Conservation (phyloP, 1,140 invertebrate species). For the Drosophila kurseongensis region DNA sequence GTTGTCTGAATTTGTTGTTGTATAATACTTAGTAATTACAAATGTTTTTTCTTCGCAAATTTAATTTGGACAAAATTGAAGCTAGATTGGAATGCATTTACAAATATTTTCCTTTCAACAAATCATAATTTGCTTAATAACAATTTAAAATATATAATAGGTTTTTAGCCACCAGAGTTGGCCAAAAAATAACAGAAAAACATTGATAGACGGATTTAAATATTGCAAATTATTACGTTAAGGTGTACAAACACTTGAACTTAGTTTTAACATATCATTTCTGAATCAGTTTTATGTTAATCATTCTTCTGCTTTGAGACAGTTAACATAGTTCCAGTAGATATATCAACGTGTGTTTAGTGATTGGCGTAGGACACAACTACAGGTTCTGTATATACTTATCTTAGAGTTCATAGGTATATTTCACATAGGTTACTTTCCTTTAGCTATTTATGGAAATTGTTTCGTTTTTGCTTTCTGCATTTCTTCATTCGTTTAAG, state of each 20-base stretch:
- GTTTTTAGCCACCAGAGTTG: constrained; percentile 22
- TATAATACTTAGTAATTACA: constrained; percentile 74
- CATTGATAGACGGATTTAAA: constrained; percentile 70
- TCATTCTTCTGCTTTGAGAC: constrained; percentile 36
- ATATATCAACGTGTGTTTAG: constrained; percentile 53
- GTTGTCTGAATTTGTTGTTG: constrained; percentile 28
- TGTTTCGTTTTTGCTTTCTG: constrained; percentile 45
- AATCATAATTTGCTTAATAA: constrained; percentile 50
- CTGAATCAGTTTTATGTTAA: constrained; percentile 1
- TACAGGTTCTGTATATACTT: constrained; percentile 68
- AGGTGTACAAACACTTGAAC: constrained; percentile 46
- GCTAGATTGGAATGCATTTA: constrained; percentile 77
- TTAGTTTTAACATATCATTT: constrained; percentile 41
- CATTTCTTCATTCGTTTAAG: constrained; percentile 33
- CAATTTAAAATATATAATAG: constrained; percentile 52
- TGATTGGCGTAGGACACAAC: constrained; percentile 79
- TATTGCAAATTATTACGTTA: constrained; percentile 70
- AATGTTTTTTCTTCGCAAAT: constrained; percentile 59
- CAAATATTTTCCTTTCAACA: constrained; percentile 53
- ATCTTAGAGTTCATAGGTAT: constrained; percentile 61
- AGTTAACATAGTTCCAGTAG: constrained; percentile 55
- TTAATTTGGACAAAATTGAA: constrained; percentile 76
- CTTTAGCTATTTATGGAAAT: constrained; percentile 66
- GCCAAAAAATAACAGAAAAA: constrained; percentile 39
- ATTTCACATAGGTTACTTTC: constrained; percentile 63